Evolutionary conservation across 1,140 invertebrate species (phyloP), one percentile per base, ranked within the genome.

Genomic region (Proctacanthus coquilletti): DNA sequence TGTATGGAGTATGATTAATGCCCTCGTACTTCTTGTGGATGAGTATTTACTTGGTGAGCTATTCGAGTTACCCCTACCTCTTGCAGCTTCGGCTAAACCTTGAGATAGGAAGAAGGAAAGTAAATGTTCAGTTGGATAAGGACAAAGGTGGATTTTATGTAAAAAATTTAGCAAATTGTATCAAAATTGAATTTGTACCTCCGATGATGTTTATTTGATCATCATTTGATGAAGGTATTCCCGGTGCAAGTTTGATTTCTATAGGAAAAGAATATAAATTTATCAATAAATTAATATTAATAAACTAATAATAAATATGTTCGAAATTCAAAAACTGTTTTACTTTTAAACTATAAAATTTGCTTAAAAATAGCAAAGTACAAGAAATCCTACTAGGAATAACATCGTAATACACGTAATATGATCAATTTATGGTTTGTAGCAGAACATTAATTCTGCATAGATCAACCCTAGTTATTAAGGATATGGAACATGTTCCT

Each of bases 231-330:
- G 53, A 45, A 20, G 53, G 45, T 19, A 47, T 46, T 36, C 56
- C 56, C 31, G 53, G 52, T 48, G 58, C 55, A 38, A 59, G 47
- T 50, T 59, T 59, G 42, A 59, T 59, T 56, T 59, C 56, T 59
- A 41, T 19, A 51, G 47, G 10, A 27, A 36, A 14, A 38, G 20
- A 21, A 40, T 32, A 13, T 17, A 32, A 32, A 32, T 32, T 25
- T 25, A n/a, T 25, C n/a, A 8, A 25, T 25, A 8, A n/a, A 25
- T 25, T 25, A 25, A 25, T n/a, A 25, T 25, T 25, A 8, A 8
- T 25, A 25, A 25, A 25, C 6, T 25, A 8, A 25, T 6, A 25
- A n/a, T 8, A 25, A 25, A 25, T 6, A 6, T 6, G 6, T 25
- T 6, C n/a, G 23, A n/a, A 25, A 25, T 25, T 25, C 23, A 8